These are phyloP conservation scores for Xiphophorus maculatus DNA, from an alignment of 2,113 vertebrate genomes.

Conservation along the genomic window DNA sequence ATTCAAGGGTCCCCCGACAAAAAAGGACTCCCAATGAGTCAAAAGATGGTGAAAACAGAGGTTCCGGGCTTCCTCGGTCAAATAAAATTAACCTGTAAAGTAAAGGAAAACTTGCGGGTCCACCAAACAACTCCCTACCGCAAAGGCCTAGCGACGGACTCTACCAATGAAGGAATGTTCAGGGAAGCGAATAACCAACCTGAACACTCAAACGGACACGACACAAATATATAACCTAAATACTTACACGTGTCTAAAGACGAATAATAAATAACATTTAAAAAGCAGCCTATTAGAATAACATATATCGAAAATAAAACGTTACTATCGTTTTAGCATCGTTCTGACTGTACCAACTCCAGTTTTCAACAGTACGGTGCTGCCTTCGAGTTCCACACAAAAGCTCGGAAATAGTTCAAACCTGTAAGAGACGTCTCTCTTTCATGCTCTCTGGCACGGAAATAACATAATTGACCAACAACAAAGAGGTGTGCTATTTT, in stretches of 20 bases:
- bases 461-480: conserved; percentile 19
- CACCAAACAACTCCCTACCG: conserved; percentile 80
- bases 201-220: neutral
- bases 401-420: conserved; percentile 33
- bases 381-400: conserved; percentile 46
- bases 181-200: conserved; percentile 40
- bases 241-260: accelerated
- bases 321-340: neutral
- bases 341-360: conserved; percentile 72
- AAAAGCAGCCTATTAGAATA: accelerated
- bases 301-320: neutral
- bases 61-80: neutral
- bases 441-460: conserved; percentile 45
- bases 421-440: conserved; percentile 21
- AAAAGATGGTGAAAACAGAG: neutral
- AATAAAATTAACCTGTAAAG: conserved; percentile 63
- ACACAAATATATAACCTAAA: neutral
- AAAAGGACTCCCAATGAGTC: neutral
- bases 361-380: neutral
- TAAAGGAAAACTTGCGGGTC: conserved; percentile 70
- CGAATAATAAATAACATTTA: accelerated
- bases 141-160: conserved; percentile 76
- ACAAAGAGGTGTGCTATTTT: neutral
- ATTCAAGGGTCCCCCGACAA: conserved; percentile 31
- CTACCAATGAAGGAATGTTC: conserved; percentile 72